Conservation (phyloP, 2,113 vertebrate genomes). For the Xenopus tropicalis region UCB_Xtro_10.0 CM004446.2:94796501-94797000, state of each 20-base stretch:
- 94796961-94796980: not conserved
- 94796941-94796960: too few species aligned
- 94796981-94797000: too few species aligned
- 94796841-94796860: slow-evolving; percentile 1
- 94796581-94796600: slow-evolving; percentile 46
- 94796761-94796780: slow-evolving; percentile 56
- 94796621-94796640: slow-evolving; percentile 46
- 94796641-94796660: slow-evolving; percentile 38
- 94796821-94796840: not conserved
- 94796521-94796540: slow-evolving; percentile 34
- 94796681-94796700: slow-evolving; percentile 9
- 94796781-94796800: slow-evolving; percentile 51
- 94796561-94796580: slow-evolving; percentile 38
- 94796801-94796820: slow-evolving; percentile 37
- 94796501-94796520: slow-evolving; percentile 37
- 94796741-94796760: slow-evolving; percentile 41
- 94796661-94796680: slow-evolving; percentile 26
- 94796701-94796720: slow-evolving; percentile 49
- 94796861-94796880: not conserved
- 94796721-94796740: slow-evolving; percentile 47
- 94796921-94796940: not conserved
- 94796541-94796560: slow-evolving; percentile 57
- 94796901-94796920: not conserved
- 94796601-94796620: slow-evolving; percentile 36
- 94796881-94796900: not conserved